Percentiles rank a stretch among this genome's conserved stretches.
Conservation (phyloP, 2,888 invertebrate species). For the Pteria penguin region DNA sequence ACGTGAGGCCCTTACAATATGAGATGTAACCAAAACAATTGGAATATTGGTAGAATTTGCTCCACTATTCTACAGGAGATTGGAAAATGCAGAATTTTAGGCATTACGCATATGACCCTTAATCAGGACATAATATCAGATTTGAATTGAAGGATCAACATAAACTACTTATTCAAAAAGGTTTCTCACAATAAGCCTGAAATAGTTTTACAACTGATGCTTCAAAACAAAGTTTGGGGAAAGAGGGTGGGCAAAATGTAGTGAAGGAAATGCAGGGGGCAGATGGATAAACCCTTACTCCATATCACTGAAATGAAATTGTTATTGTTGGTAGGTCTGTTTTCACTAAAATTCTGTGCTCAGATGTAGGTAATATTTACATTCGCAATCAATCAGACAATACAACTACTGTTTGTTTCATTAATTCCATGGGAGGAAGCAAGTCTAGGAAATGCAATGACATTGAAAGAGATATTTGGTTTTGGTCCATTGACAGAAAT, state of each 20-base stretch:
- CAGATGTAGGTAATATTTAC: neutral
- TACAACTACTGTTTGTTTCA: neutral
- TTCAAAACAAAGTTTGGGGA: neutral
- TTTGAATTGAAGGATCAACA: neutral
- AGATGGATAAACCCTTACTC: too few relatives aligned
- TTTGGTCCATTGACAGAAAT: neutral
- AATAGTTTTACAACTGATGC: neutral
- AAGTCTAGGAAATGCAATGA: neutral
- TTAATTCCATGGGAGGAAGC: neutral
- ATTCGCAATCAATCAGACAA: neutral
- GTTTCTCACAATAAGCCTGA: neutral
- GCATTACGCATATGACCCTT: neutral
- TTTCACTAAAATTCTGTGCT: neutral
- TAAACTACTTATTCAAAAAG: neutral
- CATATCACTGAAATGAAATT: slow-evolving; percentile 42
- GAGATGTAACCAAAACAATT: neutral
- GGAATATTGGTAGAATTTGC: neutral
- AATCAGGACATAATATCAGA: neutral
- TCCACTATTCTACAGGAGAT: neutral
- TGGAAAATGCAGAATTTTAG: neutral
- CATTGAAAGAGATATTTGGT: neutral
- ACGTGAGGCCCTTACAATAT: too few relatives aligned
- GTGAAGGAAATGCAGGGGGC: neutral
- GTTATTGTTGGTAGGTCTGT: neutral
- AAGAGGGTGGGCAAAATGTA: neutral